Conservation (phyloP, 2,888 invertebrate species). For the Polydrusus tereticollis region DNA sequence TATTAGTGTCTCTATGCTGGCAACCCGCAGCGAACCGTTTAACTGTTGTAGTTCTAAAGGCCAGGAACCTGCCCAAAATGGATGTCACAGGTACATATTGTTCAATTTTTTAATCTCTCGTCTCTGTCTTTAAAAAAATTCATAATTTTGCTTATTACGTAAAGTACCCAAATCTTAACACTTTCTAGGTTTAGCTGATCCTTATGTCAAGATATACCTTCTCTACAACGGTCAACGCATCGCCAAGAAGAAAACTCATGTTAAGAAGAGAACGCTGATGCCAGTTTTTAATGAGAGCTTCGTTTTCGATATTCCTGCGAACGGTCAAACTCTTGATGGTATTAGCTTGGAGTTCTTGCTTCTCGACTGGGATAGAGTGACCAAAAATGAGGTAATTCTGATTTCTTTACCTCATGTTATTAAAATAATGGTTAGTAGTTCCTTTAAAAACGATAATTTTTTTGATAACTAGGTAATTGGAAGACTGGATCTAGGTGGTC, state of each 20-base stretch:
- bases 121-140: background rate
- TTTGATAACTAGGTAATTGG: conserved; percentile 89
- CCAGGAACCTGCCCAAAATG: conserved; percentile 97
- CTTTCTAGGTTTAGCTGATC: conserved; percentile 84
- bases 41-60: conserved; percentile 97
- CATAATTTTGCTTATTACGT: background rate
- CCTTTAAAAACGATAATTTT: too few species aligned
- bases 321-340: conserved; percentile 82
- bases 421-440: too few species aligned
- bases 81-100: conserved; percentile 85
- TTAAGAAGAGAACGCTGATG: conserved; percentile 96
- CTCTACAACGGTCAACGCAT: conserved; percentile 97
- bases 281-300: conserved; percentile 99
- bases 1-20: conserved; percentile 97
- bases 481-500: conserved; percentile 90
- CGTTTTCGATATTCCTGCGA: conserved; percentile 92
- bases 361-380: conserved; percentile 97
- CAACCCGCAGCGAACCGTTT: conserved; percentile 96
- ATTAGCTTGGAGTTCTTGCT: conserved; percentile 90
- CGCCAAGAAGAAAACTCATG: conserved; percentile 99
- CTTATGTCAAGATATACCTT: conserved; percentile 97
- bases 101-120: too few species aligned
- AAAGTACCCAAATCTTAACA: conserved; percentile 19
- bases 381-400: conserved; percentile 94
- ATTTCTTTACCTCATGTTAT: too few species aligned